Percentiles rank a stretch among this genome's conserved stretches.
Conservation (phyloP, 1,140 invertebrate genomes). For the Babylonia areolata region DNA sequence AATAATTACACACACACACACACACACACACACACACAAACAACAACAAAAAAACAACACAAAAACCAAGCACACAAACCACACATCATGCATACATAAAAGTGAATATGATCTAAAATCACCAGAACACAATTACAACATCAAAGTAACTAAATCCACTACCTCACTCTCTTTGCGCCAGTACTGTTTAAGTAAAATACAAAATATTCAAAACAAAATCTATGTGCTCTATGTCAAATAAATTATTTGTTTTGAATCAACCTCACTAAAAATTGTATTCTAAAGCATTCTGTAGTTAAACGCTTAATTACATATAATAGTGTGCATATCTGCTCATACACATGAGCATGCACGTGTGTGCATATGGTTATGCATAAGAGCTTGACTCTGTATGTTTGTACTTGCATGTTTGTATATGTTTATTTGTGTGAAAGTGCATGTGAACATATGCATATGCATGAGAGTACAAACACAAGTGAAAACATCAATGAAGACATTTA, state of each 20-base stretch:
- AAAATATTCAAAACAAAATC: neutral
- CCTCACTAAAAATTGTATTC: neutral
- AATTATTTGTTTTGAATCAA: neutral
- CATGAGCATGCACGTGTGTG: neutral
- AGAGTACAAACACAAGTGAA: too few relatives aligned
- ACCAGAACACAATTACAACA: neutral
- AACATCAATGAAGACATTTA: too few relatives aligned
- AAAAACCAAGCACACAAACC: too few relatives aligned
- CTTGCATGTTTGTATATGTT: neutral
- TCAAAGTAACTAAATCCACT: neutral
- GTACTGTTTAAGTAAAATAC: neutral
- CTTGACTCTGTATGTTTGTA: neutral
- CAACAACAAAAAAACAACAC: too few relatives aligned
- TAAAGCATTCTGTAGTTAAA: too few relatives aligned
- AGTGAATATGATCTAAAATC: too few relatives aligned
- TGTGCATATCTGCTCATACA: too few relatives aligned
- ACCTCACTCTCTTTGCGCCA: constrained; percentile 28
- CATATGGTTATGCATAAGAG: neutral
- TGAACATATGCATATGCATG: too few relatives aligned
- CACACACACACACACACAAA: too few relatives aligned
- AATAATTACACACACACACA: too few relatives aligned
- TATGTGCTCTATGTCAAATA: neutral
- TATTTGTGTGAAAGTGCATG: neutral
- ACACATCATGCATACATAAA: too few relatives aligned
- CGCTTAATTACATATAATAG: too few relatives aligned